These are phyloP conservation scores for Platysternon megacephalum DNA, from an alignment of 2,113 vertebrate genomes.

Conservation along the genomic window DNA sequence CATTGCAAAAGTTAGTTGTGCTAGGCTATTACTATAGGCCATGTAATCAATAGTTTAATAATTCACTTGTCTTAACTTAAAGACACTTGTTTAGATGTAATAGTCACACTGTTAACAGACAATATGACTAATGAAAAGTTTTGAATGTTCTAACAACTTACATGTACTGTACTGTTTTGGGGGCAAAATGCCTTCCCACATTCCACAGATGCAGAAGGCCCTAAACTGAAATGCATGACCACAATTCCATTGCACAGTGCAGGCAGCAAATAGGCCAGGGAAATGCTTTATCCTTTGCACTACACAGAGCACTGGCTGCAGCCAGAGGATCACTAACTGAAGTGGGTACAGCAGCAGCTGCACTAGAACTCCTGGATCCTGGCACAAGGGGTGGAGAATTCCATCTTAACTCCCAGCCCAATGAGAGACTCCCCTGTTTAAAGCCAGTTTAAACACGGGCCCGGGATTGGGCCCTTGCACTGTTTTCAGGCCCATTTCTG, in stretches of 20 bases:
- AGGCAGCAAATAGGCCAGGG: not conserved
- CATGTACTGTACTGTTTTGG: not conserved
- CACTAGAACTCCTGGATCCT: not conserved
- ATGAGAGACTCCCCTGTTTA: not conserved
- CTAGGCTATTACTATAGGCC: not conserved
- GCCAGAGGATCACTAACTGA: not conserved
- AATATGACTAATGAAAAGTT: not conserved
- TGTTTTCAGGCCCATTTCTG: not conserved
- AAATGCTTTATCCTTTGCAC: not conserved
- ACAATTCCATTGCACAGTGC: not conserved
- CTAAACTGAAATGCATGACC: not conserved
- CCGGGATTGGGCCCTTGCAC: not conserved
- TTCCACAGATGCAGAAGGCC: not conserved
- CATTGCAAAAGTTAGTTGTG: not conserved
- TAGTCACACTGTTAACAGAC: not conserved
- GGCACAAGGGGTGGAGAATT: not conserved
- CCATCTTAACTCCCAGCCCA: not conserved
- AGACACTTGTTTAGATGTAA: not conserved
- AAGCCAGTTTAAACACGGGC: too few species aligned
- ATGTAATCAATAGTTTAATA: not conserved
- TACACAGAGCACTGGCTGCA: not conserved
- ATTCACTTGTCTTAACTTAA: too few species aligned
- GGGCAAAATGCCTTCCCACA: not conserved
- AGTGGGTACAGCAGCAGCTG: not conserved
- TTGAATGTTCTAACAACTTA: not conserved